phyloP scores from a whole-genome alignment of 2,888 invertebrate species.

The Zeuzera pyrina region DNA sequence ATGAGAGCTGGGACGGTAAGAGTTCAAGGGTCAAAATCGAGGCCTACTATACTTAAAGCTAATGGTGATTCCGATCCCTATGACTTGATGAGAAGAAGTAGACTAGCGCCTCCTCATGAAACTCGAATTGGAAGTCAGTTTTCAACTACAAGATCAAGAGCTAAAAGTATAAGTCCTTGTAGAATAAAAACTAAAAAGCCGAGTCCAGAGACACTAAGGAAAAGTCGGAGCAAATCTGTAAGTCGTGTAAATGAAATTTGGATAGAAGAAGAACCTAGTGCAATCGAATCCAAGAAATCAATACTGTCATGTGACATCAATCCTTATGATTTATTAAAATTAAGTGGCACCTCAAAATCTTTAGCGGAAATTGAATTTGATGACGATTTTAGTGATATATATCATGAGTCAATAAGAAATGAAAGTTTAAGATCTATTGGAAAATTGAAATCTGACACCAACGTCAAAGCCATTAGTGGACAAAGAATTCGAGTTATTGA shows the following conservation, averaged over 20 bases:
- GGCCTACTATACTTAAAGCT: slow-evolving; percentile 78
- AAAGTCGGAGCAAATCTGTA: slow-evolving; percentile 62
- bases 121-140: slow-evolving; percentile 68
- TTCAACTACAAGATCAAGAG: slow-evolving; percentile 59
- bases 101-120: slow-evolving; percentile 78
- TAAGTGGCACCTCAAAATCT: slow-evolving; percentile 55
- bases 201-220: slow-evolving; percentile 50
- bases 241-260: slow-evolving; percentile 63
- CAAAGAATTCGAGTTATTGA: slow-evolving; percentile 78
- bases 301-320: slow-evolving; percentile 89
- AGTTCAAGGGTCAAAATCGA: slow-evolving; percentile 70
- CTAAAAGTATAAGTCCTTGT: slow-evolving; percentile 73
- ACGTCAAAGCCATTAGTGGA: slow-evolving; percentile 78
- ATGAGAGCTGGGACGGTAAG: slow-evolving; percentile 77
- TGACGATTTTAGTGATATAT: slow-evolving; percentile 60
- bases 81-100: slow-evolving; percentile 85
- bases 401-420: slow-evolving; percentile 49
- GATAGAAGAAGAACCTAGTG: slow-evolving; percentile 47
- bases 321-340: slow-evolving; percentile 85
- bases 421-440: slow-evolving; percentile 34
- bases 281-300: slow-evolving; percentile 72
- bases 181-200: slow-evolving; percentile 69
- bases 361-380: slow-evolving; percentile 67
- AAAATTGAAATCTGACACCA: slow-evolving; percentile 58
- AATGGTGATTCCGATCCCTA: slow-evolving; percentile 80